Conservation (phyloP, 2,888 invertebrate genomes). For the Uloborus plumipes region DNA sequence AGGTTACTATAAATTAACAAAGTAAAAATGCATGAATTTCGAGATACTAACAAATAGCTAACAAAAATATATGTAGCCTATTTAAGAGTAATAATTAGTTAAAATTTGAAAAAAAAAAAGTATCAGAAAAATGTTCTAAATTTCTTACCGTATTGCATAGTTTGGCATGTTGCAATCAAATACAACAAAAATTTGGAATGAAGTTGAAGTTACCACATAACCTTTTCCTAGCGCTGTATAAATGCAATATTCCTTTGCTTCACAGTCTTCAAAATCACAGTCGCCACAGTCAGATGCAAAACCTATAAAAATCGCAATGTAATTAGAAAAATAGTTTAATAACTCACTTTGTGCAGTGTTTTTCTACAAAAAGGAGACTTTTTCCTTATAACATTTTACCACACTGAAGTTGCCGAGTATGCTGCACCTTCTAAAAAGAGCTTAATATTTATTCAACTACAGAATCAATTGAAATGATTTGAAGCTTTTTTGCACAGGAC, state of each 20-base stretch:
- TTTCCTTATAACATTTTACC: no score
- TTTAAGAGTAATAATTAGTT: no score
- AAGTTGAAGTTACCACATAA: slow-evolving; percentile 79
- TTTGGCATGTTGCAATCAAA: slow-evolving; percentile 82
- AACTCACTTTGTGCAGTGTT: not conserved
- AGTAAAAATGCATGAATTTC: not conserved
- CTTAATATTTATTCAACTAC: no score
- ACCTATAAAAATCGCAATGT: slow-evolving; percentile 19
- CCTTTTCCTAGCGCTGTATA: slow-evolving; percentile 90
- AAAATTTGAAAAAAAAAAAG: not conserved
- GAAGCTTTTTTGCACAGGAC: no score
- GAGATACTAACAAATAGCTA: not conserved
- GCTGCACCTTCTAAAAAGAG: no score
- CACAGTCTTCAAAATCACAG: slow-evolving; percentile 17
- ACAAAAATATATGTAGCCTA: no score
- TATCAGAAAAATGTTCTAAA: not conserved
- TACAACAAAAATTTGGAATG: slow-evolving; percentile 81
- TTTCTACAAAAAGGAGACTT: no score
- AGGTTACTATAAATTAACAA: not conserved
- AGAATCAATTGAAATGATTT: no score
- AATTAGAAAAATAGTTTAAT: not conserved
- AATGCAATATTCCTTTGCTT: slow-evolving; percentile 81
- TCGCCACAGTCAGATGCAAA: slow-evolving; percentile 35
- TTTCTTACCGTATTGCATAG: slow-evolving; percentile 79
- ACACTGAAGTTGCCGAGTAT: no score